These are phyloP conservation scores for Odontamblyopus rebecca DNA, from an alignment of 2,797 vertebrate species.

Conservation along the genomic window DNA sequence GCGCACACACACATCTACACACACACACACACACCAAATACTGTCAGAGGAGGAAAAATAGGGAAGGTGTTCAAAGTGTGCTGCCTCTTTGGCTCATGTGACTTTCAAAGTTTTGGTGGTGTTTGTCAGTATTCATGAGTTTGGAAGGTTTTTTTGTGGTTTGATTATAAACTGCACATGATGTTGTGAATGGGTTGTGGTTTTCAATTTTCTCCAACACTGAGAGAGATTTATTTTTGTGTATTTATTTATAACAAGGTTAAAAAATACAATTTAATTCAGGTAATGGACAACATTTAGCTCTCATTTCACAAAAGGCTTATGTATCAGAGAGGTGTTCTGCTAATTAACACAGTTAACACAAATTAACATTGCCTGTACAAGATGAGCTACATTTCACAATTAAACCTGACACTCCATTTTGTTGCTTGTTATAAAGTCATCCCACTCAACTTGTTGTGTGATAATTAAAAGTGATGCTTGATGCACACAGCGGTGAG, in stretches of 20 bases:
- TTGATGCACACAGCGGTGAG: too few species aligned
- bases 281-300: neutral
- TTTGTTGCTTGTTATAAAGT: neutral
- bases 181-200: neutral
- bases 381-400: neutral
- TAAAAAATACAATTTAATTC: neutral
- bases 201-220: neutral
- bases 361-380: neutral
- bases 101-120: conserved; percentile 72
- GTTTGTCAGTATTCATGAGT: conserved; percentile 28
- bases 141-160: neutral
- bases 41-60: conserved; percentile 66
- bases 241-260: neutral
- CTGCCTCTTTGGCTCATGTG: conserved; percentile 53
- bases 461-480: conserved; percentile 1
- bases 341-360: conserved; percentile 4
- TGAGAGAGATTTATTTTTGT: neutral
- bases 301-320: neutral
- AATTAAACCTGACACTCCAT: conserved; percentile 1
- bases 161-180: neutral
- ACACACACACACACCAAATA: conserved; percentile 29
- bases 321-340: neutral
- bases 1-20: conserved; percentile 25
- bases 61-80: conserved; percentile 44
- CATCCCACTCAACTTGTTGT: neutral